These are phyloP conservation scores for Leptobrachium leishanense DNA, from an alignment of 2,113 vertebrate genomes.

Conservation along the genomic window DNA sequence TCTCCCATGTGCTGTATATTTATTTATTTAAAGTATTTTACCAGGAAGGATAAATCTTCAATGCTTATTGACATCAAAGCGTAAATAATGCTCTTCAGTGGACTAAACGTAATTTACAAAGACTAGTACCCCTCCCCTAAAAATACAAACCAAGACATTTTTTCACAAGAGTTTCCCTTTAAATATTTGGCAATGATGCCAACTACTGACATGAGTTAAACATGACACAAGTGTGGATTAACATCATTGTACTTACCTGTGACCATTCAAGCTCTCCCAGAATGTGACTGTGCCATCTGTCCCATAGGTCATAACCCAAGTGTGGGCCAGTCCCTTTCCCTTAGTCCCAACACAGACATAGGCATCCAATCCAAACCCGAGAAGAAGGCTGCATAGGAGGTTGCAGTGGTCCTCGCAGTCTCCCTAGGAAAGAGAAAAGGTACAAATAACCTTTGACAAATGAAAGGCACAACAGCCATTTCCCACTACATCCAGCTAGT, in stretches of 20 bases:
- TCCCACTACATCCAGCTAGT: too few species aligned
- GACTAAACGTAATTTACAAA: too few species aligned
- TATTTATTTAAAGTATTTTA: too few species aligned
- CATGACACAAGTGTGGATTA: neutral
- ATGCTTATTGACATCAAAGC: too few species aligned
- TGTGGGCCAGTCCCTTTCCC: slow-evolving; percentile 80
- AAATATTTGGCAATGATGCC: neutral
- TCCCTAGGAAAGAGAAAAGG: slow-evolving; percentile 70
- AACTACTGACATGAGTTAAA: too few species aligned
- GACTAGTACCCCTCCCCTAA: too few species aligned
- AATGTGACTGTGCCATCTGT: slow-evolving; percentile 88
- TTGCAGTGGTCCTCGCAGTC: slow-evolving; percentile 96
- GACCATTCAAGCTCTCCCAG: slow-evolving; percentile 94
- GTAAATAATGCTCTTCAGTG: too few species aligned
- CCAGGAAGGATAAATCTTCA: too few species aligned
- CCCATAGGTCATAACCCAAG: slow-evolving; percentile 92
- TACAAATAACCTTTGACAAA: too few species aligned
- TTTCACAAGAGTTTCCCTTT: neutral
- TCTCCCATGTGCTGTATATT: too few species aligned
- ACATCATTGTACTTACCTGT: slow-evolving; percentile 72
- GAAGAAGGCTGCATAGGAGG: slow-evolving; percentile 90
- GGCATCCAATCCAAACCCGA: slow-evolving; percentile 91
- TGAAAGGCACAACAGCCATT: too few species aligned
- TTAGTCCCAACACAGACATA: slow-evolving; percentile 97
- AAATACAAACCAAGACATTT: too few species aligned